Conservation (phyloP, 2,888 invertebrate species). For the Oxytorus armatus region DNA sequence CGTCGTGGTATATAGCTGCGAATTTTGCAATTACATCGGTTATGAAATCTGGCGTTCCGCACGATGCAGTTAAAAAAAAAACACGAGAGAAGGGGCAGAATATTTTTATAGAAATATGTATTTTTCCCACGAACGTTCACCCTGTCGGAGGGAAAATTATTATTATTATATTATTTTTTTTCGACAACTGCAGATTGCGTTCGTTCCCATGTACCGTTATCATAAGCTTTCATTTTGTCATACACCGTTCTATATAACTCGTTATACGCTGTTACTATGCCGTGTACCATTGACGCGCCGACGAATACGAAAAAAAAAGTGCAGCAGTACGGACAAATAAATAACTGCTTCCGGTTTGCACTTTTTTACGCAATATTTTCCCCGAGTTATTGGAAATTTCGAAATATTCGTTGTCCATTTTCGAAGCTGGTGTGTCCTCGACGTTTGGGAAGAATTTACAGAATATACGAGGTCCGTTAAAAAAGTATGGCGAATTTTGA, state of each 20-base stretch:
- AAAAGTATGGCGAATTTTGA: too few species aligned
- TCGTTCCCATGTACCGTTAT: constrained; percentile 6
- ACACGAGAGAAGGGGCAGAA: background rate
- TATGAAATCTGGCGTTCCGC: background rate
- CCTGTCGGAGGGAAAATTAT: constrained; percentile 19
- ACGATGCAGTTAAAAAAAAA: background rate
- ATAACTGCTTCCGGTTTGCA: background rate
- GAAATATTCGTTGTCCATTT: too few species aligned
- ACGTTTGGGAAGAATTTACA: too few species aligned
- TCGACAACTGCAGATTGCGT: constrained; percentile 8
- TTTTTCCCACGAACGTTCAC: constrained; percentile 2
- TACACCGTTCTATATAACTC: background rate
- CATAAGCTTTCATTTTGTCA: constrained; percentile 26
- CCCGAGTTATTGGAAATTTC: too few species aligned
- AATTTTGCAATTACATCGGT: constrained; percentile 2
- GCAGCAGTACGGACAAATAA: background rate
- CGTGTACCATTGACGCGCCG: background rate
- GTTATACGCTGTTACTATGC: background rate
- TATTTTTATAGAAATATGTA: background rate
- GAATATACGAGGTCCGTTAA: too few species aligned
- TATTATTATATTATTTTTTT: too few species aligned
- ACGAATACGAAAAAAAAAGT: background rate
- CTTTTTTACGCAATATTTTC: too few species aligned
- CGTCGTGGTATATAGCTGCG: constrained; percentile 4
- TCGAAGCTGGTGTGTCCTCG: too few species aligned